Percentiles rank a stretch among this genome's conserved stretches.
phyloP scores from a whole-genome alignment of 2,113 vertebrate genomes.

The human region DNA sequence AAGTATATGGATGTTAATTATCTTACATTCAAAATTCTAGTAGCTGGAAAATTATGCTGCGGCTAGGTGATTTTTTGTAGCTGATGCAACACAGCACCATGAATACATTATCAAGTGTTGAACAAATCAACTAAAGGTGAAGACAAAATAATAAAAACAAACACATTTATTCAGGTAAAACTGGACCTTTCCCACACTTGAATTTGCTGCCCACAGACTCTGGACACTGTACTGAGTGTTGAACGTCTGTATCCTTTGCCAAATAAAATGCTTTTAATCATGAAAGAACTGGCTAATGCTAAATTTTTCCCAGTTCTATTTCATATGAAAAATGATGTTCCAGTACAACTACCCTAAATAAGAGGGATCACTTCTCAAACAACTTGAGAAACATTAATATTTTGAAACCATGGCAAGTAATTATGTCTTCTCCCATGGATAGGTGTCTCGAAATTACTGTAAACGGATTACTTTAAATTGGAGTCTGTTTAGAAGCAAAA shows the following conservation, averaged over 20 bases:
- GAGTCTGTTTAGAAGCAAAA: slow-evolving; percentile 30
- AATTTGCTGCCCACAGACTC: background rate
- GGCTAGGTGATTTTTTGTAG: background rate
- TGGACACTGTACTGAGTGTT: background rate
- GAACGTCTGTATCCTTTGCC: background rate
- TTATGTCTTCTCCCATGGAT: background rate
- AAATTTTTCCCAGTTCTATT: background rate
- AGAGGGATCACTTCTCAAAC: background rate
- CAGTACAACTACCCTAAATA: background rate
- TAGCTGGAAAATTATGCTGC: slow-evolving; percentile 15
- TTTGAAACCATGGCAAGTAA: background rate
- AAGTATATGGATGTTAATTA: background rate
- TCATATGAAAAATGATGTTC: background rate
- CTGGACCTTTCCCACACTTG: background rate
- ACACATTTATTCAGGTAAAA: slow-evolving; percentile 23
- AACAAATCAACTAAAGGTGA: slow-evolving; percentile 17
- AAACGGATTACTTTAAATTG: slow-evolving; percentile 6
- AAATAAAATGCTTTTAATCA: slow-evolving; percentile 14
- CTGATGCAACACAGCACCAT: background rate
- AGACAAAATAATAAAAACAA: background rate
- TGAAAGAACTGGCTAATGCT: background rate
- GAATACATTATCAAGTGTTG: background rate
- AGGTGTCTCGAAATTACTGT: background rate
- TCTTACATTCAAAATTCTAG: slow-evolving; percentile 29
- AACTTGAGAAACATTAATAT: slow-evolving; percentile 24